A percentile compares a stretch with the other conserved stretches of the same genome.
Evolutionary conservation across 2,113 vertebrate species (phyloP).

Genomic region (Microcebus ravelobensis): DNA sequence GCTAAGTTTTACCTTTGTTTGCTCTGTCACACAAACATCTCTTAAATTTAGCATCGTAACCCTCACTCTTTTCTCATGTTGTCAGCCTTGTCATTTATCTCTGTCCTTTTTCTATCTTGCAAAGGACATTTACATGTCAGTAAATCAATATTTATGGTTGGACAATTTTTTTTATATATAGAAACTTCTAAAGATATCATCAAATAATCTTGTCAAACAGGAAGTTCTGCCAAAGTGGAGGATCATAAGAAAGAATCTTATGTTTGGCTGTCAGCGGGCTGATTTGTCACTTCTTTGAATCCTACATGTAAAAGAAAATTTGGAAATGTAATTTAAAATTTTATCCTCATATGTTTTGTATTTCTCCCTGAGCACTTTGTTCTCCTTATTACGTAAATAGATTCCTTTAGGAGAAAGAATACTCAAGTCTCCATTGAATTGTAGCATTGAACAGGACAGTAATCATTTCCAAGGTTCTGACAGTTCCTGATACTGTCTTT

Average conservation of each 20-base stretch:
- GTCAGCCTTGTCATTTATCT: conserved; percentile 20
- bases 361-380: conserved; percentile 18
- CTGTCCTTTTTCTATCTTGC: not conserved
- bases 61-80: not conserved
- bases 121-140: conserved; percentile 39
- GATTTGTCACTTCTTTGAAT: not conserved
- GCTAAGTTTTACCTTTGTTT: not conserved
- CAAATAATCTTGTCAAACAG: conserved; percentile 8
- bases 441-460: not conserved
- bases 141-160: conserved; percentile 39
- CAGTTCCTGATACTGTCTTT: not conserved
- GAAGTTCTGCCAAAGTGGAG: not conserved
- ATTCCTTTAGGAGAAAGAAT: conserved; percentile 11
- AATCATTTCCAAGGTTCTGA: not conserved
- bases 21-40: not conserved
- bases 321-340: not conserved
- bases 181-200: conserved; percentile 39
- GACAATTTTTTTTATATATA: not conserved
- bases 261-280: not conserved
- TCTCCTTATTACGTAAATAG: conserved; percentile 20
- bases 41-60: not conserved
- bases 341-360: not conserved
- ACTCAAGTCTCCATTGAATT: not conserved
- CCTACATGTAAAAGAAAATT: not conserved
- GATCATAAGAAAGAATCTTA: not conserved